Percentiles rank a stretch among this genome's conserved stretches.
Conservation (phyloP, 2,113 vertebrate genomes). For the Microcebus ravelobensis region DNA sequence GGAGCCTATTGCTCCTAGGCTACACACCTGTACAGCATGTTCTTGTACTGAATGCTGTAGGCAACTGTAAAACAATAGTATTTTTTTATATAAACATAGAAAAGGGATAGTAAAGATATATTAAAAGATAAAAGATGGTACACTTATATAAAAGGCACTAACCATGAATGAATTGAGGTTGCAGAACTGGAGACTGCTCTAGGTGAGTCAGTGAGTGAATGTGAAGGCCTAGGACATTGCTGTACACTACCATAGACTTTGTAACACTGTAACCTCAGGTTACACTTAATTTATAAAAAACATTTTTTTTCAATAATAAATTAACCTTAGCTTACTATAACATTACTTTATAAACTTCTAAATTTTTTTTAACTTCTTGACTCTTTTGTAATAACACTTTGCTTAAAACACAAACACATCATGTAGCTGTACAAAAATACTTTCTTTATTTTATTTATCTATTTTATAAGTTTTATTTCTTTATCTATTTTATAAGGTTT, state of each 20-base stretch:
- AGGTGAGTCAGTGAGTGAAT: background rate
- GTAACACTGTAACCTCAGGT: background rate
- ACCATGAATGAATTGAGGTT: background rate
- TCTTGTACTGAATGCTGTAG: background rate
- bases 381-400: background rate
- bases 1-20: background rate
- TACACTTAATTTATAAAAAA: background rate
- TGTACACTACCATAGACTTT: background rate
- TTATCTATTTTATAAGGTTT: background rate
- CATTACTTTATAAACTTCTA: background rate
- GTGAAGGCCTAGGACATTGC: background rate
- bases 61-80: background rate
- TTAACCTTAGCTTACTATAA: background rate
- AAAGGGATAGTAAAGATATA: background rate
- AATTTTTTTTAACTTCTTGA: background rate
- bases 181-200: background rate
- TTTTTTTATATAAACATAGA: background rate
- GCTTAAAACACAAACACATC: background rate
- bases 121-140: background rate
- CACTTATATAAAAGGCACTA: background rate
- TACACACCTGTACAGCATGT: background rate
- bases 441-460: background rate
- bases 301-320: background rate
- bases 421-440: background rate
- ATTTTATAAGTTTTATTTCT: too few species aligned